Percentiles rank a stretch among this genome's conserved stretches.
These are phyloP conservation scores for Aleadryas rufinucha DNA, from an alignment of 2,113 vertebrate species.

Conservation along the genomic window DNA sequence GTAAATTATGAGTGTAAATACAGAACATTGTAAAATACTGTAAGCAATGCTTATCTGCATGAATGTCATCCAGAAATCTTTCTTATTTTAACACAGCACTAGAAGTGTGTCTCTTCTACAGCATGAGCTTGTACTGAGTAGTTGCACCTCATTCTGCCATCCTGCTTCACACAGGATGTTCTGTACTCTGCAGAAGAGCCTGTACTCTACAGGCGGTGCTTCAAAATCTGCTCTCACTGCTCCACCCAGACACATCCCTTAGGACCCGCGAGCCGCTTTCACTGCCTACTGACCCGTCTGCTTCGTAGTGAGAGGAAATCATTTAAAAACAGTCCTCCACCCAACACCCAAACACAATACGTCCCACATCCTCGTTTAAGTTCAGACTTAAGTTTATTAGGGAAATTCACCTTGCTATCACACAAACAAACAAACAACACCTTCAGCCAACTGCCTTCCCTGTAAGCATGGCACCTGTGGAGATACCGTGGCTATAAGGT, in stretches of 20 bases:
- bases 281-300: not conserved
- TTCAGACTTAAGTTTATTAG: not conserved
- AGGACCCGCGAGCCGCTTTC: not conserved
- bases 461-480: rapidly evolving
- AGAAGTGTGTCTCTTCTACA: not conserved
- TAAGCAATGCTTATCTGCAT: not conserved
- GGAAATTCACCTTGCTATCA: not conserved
- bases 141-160: not conserved
- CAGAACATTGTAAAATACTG: not conserved
- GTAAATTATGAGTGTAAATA: not conserved
- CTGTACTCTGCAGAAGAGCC: not conserved
- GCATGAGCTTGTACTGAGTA: not conserved
- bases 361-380: not conserved
- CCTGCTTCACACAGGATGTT: not conserved
- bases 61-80: not conserved
- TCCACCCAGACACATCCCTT: not conserved
- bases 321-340: not conserved
- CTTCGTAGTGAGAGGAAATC: not conserved
- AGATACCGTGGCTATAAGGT: rapidly evolving
- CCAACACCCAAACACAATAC: not conserved
- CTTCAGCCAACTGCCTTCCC: not conserved
- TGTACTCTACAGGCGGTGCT: not conserved
- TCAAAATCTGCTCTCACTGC: not conserved
- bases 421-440: not conserved
- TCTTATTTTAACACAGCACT: not conserved